Percentiles rank a stretch among this genome's conserved stretches.
Conservation (phyloP, 2,888 invertebrate species). For the Bruchidius siliquastri region DNA sequence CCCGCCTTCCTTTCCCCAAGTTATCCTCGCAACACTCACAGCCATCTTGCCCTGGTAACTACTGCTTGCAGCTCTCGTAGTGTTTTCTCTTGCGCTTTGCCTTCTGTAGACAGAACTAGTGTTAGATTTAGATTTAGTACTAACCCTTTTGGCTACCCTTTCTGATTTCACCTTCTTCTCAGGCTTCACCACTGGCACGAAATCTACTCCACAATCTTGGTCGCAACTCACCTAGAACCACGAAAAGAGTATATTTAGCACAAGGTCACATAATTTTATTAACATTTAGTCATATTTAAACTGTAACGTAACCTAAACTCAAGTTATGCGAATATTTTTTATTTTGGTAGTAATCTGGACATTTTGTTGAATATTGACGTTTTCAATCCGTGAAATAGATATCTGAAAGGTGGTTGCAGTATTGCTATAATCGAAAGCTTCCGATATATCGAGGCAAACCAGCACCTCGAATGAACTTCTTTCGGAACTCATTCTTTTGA, state of each 20-base stretch:
- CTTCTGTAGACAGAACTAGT: constrained; percentile 40
- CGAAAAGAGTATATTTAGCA: background rate
- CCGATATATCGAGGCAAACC: background rate
- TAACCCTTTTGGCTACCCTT: constrained; percentile 36
- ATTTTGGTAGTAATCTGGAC: too few relatives aligned
- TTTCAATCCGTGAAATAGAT: too few relatives aligned
- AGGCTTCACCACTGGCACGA: constrained; percentile 19
- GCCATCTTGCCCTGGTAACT: background rate
- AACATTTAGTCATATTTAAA: too few relatives aligned
- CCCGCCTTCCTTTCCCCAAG: background rate
- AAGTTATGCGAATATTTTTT: too few relatives aligned
- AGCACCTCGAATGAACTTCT: too few relatives aligned
- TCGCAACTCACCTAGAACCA: constrained; percentile 4
- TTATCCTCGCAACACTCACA: background rate
- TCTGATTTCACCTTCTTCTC: constrained; percentile 29
- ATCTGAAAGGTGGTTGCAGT: too few relatives aligned
- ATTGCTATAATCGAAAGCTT: too few relatives aligned
- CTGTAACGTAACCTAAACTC: too few relatives aligned
- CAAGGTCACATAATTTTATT: too few relatives aligned
- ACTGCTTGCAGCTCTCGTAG: constrained; percentile 7
- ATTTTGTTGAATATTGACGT: too few relatives aligned
- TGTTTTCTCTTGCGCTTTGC: constrained; percentile 42
- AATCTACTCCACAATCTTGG: constrained; percentile 28
- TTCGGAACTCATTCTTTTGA: too few relatives aligned
- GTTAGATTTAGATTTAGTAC: constrained; percentile 31